These are phyloP conservation scores for Marisa cornuarietis DNA, from an alignment of 1,140 invertebrate species.

Conservation along the genomic window DNA sequence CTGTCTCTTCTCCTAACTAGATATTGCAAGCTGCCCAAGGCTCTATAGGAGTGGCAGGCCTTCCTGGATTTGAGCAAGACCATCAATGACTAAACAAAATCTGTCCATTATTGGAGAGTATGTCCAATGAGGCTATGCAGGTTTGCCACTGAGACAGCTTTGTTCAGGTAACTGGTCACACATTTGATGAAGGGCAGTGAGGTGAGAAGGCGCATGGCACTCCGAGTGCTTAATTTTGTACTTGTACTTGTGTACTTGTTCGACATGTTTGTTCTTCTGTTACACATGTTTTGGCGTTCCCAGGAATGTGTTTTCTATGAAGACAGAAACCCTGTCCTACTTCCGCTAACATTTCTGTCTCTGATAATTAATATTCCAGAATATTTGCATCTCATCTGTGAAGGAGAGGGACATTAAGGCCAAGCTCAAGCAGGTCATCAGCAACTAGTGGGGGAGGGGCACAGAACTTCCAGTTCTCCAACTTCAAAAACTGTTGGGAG, in stretches of 20 bases:
- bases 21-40: slow-evolving; percentile 87
- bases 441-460: slow-evolving; percentile 96
- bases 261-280: background rate
- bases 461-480: slow-evolving; percentile 92
- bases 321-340: too few species aligned
- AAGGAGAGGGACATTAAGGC: slow-evolving; percentile 98
- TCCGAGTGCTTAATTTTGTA: too few species aligned
- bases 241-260: background rate
- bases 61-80: slow-evolving; percentile 96
- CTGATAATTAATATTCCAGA: slow-evolving; percentile 66
- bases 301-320: too few species aligned
- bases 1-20: slow-evolving; percentile 31
- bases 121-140: slow-evolving; percentile 99
- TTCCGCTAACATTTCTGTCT: too few species aligned
- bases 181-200: slow-evolving; percentile 91
- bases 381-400: slow-evolving; percentile 97
- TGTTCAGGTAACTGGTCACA: slow-evolving; percentile 88
- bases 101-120: slow-evolving; percentile 92
- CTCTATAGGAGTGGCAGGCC: slow-evolving; percentile 96
- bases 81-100: slow-evolving; percentile 98
- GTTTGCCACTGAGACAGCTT: slow-evolving; percentile 95
- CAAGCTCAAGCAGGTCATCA: slow-evolving; percentile 92
- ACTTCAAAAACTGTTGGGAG: slow-evolving; percentile 95
- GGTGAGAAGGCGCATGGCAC: slow-evolving; percentile 62
- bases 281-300: too few species aligned